Evolutionary conservation across 2,113 vertebrate genomes (phyloP).

Genomic region (Cynoglossus semilaevis): DNA sequence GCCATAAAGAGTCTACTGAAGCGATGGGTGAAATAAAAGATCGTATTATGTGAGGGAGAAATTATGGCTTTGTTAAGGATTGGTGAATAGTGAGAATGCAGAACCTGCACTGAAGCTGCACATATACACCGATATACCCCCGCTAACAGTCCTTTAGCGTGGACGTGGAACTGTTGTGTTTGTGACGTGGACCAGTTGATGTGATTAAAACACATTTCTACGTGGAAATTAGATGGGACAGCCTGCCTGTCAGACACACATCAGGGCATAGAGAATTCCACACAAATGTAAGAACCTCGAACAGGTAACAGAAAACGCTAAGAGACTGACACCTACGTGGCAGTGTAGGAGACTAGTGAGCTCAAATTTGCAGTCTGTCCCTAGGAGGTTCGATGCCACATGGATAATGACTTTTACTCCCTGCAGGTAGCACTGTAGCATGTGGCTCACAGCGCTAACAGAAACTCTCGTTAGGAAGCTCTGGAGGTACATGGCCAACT

Average conservation of each 20-base stretch:
- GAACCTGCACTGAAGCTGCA: neutral
- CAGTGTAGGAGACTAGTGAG: conserved; percentile 36
- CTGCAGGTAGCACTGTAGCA: conserved; percentile 57
- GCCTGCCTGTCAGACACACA: conserved; percentile 22
- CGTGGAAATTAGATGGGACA: no score
- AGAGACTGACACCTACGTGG: conserved; percentile 46
- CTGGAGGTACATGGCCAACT: conserved; percentile 21
- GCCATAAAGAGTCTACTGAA: conserved; percentile 71
- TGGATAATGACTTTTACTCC: conserved; percentile 65
- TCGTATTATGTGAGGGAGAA: conserved; percentile 71
- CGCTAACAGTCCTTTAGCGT: neutral
- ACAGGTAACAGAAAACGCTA: conserved; percentile 4
- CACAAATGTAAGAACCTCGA: conserved; percentile 39
- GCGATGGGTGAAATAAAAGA: conserved; percentile 68
- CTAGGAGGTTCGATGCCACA: conserved; percentile 54
- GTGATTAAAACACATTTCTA: no score
- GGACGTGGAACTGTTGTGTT: neutral
- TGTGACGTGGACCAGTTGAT: no score
- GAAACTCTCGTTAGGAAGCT: conserved; percentile 56
- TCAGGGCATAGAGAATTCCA: conserved; percentile 35
- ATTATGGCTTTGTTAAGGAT: conserved; percentile 66
- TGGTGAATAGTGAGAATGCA: conserved; percentile 61
- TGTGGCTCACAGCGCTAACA: conserved; percentile 39
- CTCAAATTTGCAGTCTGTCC: conserved; percentile 44
- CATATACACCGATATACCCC: no score